Evolutionary conservation across 92 coral and sea anemone genomes (phyloP).

Genomic region (Paragorgia papillata): DNA sequence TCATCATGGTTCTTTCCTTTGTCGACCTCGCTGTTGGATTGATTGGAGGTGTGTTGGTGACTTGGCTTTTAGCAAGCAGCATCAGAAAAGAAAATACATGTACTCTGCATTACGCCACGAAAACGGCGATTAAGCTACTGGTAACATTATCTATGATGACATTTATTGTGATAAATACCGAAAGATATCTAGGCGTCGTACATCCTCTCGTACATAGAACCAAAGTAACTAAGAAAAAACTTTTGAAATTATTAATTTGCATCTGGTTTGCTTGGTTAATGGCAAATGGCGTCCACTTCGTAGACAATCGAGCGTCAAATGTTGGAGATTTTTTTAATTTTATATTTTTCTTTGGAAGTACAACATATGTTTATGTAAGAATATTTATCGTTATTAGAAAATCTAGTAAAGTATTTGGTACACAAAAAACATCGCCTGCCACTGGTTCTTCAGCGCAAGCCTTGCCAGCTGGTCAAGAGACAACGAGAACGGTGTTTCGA

Average conservation of each 20-base stretch:
- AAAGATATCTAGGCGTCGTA: constrained; percentile 18
- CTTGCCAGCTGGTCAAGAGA: background rate
- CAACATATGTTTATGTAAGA: background rate
- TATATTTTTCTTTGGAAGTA: background rate
- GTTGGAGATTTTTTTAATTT: background rate
- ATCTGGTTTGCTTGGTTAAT: background rate
- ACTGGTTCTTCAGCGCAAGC: too few species aligned
- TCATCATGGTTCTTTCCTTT: constrained; percentile 21
- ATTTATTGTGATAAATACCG: background rate
- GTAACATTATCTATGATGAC: background rate
- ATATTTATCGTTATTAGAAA: background rate
- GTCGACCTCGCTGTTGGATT: constrained; percentile 1
- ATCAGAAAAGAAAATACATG: background rate
- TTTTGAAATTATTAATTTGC: background rate
- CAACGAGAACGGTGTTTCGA: background rate
- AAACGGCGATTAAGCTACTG: background rate
- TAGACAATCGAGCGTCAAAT: background rate
- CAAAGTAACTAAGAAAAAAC: constrained; percentile 8
- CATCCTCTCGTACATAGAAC: constrained; percentile 3
- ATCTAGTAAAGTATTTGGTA: background rate
- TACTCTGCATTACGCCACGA: background rate
- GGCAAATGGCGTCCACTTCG: background rate
- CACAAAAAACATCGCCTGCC: background rate
- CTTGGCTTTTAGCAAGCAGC: background rate
- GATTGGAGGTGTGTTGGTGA: background rate